Evolutionary conservation across 23 tunicate genomes (phyloP).

Genomic region (Trididemnum nubilum): DNA sequence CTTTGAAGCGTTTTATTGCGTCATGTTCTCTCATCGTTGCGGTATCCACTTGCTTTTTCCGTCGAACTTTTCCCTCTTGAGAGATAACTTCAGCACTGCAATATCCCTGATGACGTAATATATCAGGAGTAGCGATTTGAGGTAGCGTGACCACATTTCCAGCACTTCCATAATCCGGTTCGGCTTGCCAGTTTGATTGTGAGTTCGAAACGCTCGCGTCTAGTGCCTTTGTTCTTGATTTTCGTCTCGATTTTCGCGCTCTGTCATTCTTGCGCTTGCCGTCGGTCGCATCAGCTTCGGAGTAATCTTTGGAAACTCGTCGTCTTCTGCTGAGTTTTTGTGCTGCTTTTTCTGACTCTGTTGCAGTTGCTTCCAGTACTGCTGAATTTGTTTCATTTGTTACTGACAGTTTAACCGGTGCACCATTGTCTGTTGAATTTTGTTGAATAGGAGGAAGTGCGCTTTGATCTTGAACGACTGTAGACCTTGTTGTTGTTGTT

Average conservation of each 20-base stretch:
- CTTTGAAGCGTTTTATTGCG: not conserved
- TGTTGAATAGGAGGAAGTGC: too few species aligned
- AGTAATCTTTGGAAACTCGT: conserved; percentile 9
- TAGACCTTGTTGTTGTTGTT: too few species aligned
- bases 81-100: not conserved
- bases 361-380: not conserved
- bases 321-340: not conserved
- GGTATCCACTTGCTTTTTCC: not conserved
- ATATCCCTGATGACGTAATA: not conserved
- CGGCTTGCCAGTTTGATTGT: conserved; percentile 25
- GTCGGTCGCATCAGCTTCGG: not conserved
- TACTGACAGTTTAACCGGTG: too few species aligned
- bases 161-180: not conserved
- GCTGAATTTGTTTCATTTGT: not conserved
- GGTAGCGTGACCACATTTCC: conserved; percentile 47
- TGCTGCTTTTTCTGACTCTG: not conserved
- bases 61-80: conserved; percentile 6
- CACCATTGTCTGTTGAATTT: too few species aligned
- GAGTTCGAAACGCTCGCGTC: not conserved
- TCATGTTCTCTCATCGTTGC: conserved; percentile 1
- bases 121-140: conserved; percentile 40
- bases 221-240: conserved; percentile 1
- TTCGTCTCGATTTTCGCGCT: conserved; percentile 25
- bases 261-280: conserved; percentile 16
- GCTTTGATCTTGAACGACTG: too few species aligned